Evolutionary conservation across 2,888 invertebrate species (phyloP), one percentile per base, ranked within the genome.

Genomic region (Crepidodera aurea): DNA sequence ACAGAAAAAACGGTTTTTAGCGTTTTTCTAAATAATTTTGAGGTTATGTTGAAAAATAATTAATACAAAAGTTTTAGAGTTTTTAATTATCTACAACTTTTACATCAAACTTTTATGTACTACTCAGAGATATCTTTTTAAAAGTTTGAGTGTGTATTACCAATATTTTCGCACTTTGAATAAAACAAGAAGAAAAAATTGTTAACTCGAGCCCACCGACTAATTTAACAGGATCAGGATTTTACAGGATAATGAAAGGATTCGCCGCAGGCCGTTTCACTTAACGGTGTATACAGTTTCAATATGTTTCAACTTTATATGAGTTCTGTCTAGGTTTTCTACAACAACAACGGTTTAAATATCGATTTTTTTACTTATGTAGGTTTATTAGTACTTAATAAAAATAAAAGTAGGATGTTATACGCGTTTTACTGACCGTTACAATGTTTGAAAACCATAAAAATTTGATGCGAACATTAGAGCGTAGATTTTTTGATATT

Each of bases 181-280:
- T n/a, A n/a, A n/a, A n/a, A n/a, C n/a, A n/a, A n/a, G n/a, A n/a
- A n/a, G n/a, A n/a, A n/a, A n/a, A n/a, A 22, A 22, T 22, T 32
- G 10, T 10, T 32, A 32, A 32, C n/a, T 32, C 8, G n/a, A 4
- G 32, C 37, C 7, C 15, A 10, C 37, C 3, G 40, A 40, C 40
- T 40, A 40, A 40, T 18, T 16, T 40, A 5, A 15, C 12, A 7
- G 40, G n/a, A 18, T 40, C 18, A 16, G 15, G 40, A 18, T 16
- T 40, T 18, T 18, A 40, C 7, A 8, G 7, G 7, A 40, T 40
- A 40, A 40, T 40, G 16, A 40, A 40, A 40, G 40, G 37, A 37
- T 13, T 37, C 37, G 7, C 37, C 37, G 15, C 37, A 37, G 37
- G 37, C 37, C 37, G 37, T 37, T 40, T 16, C n/a, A 40, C 40